A percentile compares a stretch with the other conserved stretches of the same genome.
phyloP scores from a whole-genome alignment of 2,113 vertebrate genomes.

The Oreochromis tanganicae region DNA sequence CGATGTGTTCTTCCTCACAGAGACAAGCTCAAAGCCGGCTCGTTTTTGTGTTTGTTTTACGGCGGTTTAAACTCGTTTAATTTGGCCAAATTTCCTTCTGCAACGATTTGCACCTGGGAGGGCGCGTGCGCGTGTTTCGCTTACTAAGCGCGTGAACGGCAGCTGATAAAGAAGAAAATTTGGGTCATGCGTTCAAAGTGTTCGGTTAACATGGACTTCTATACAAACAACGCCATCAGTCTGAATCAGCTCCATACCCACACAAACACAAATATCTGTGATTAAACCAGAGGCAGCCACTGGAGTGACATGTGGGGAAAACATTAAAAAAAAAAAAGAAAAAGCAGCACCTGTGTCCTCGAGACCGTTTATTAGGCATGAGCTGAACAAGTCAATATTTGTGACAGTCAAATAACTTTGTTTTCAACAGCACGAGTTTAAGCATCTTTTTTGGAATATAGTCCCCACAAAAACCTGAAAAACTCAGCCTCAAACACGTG shows the following conservation, averaged over 20 bases:
- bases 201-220: neutral
- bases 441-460: neutral
- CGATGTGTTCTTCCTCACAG: neutral
- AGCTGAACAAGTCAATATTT: neutral
- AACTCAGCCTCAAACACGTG: neutral
- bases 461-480: neutral
- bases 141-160: neutral
- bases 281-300: neutral
- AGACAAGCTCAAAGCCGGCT: neutral
- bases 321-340: neutral
- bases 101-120: constrained; percentile 53
- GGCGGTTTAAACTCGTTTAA: neutral
- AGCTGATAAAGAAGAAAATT: neutral
- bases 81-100: neutral
- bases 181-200: neutral
- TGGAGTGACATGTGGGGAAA: too few species aligned
- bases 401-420: neutral
- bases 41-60: neutral
- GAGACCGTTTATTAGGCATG: neutral
- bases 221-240: neutral
- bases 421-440: neutral
- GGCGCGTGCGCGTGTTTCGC: neutral
- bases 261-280: neutral
- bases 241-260: neutral
- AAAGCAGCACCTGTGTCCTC: neutral